Percentiles rank a stretch among this genome's conserved stretches.
Evolutionary conservation across 1,140 invertebrate species (phyloP).

Genomic region (Telenomus remus): DNA sequence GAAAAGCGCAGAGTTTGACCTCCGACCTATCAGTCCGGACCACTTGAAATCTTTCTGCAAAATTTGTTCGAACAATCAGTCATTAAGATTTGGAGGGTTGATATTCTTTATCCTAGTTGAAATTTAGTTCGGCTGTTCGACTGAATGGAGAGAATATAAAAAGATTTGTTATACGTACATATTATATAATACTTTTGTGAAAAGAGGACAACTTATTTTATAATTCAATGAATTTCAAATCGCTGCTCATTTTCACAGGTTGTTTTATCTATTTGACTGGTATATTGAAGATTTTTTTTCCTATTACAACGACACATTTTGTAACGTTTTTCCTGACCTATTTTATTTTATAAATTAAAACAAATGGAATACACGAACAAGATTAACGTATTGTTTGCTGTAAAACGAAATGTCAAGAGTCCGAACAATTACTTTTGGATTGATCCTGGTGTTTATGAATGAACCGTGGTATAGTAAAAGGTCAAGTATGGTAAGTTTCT

Average conservation of each 20-base stretch:
- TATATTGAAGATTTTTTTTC: too few relatives aligned
- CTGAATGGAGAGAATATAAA: too few relatives aligned
- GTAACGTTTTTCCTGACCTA: slow-evolving; percentile 1
- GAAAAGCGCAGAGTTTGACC: slow-evolving; percentile 35
- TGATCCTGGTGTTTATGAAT: slow-evolving; percentile 12
- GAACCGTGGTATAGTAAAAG: slow-evolving; percentile 22
- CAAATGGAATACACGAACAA: slow-evolving; percentile 2
- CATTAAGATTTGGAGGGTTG: slow-evolving; percentile 2
- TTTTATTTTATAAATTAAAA: slow-evolving; percentile 12
- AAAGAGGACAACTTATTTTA: too few relatives aligned
- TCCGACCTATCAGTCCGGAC: slow-evolving; percentile 24
- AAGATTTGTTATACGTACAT: too few relatives aligned
- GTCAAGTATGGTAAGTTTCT: slow-evolving; percentile 22
- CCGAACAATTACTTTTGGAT: slow-evolving; percentile 11
- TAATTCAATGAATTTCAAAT: too few relatives aligned
- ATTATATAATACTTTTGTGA: too few relatives aligned
- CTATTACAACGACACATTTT: too few relatives aligned
- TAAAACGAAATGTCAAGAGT: slow-evolving; percentile 29
- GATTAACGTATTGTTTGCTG: slow-evolving; percentile 3
- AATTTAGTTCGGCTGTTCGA: neutral
- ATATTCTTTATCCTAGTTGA: neutral
- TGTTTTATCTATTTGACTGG: too few relatives aligned
- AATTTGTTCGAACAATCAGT: slow-evolving; percentile 26
- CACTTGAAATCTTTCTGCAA: slow-evolving; percentile 11
- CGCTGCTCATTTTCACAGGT: too few relatives aligned